Conservation (phyloP, 2,888 invertebrate genomes). For the Aphidius colemani region DNA sequence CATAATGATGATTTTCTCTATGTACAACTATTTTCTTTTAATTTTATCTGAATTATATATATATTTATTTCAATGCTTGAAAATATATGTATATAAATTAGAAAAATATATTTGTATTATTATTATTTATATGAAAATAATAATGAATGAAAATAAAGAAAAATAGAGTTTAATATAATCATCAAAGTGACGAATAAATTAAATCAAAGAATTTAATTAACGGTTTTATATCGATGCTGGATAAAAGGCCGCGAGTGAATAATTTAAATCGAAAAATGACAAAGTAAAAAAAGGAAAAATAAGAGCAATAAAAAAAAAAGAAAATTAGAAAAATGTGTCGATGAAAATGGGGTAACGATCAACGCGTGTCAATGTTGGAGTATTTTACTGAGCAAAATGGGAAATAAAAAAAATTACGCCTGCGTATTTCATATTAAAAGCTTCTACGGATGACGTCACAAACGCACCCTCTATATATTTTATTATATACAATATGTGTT, state of each 20-base stretch:
- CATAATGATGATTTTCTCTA: no score
- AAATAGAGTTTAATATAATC: no score
- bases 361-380: slow-evolving; percentile 41
- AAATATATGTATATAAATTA: no score
- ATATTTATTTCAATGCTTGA: no score
- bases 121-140: no score
- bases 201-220: slow-evolving; percentile 5
- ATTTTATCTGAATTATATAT: no score
- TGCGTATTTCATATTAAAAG: slow-evolving; percentile 17
- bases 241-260: not conserved
- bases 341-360: slow-evolving; percentile 42
- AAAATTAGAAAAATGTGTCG: slow-evolving; percentile 5
- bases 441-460: slow-evolving; percentile 39
- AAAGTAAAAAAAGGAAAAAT: not conserved
- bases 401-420: slow-evolving; percentile 11
- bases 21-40: no score
- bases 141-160: no score
- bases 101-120: no score
- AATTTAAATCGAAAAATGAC: not conserved
- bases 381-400: slow-evolving; percentile 1
- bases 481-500: no score
- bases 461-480: slow-evolving; percentile 31
- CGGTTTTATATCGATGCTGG: not conserved
- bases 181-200: not conserved
- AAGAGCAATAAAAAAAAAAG: not conserved